phyloP scores from a whole-genome alignment of 2,888 invertebrate genomes.

The Carcina quercana region DNA sequence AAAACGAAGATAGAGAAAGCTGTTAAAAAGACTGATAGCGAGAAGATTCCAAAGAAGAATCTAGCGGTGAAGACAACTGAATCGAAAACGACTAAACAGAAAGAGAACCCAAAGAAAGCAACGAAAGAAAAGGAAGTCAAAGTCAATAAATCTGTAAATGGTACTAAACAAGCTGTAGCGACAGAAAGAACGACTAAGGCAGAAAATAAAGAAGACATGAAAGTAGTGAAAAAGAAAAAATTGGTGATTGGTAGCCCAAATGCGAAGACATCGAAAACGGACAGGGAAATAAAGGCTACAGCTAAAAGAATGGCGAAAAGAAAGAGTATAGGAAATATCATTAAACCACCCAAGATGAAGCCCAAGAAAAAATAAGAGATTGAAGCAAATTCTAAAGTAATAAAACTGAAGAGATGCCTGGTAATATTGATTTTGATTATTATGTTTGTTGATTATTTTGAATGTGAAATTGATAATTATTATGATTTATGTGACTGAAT shows the following conservation, averaged over 20 bases:
- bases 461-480: not conserved
- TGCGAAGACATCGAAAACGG: constrained; percentile 11
- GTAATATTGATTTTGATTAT: not conserved
- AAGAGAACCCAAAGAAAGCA: constrained; percentile 9
- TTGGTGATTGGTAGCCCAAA: not conserved
- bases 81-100: constrained; percentile 9
- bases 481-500: too few species aligned
- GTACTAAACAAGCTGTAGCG: too few species aligned
- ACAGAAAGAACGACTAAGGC: constrained; percentile 12
- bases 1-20: constrained; percentile 16
- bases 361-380: too few species aligned
- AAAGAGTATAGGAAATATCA: constrained; percentile 54
- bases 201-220: constrained; percentile 12
- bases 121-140: constrained; percentile 4
- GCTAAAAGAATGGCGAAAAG: constrained; percentile 36
- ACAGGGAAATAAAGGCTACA: constrained; percentile 13
- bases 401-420: not conserved
- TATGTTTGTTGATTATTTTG: not conserved
- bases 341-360: constrained; percentile 61
- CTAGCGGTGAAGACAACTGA: constrained; percentile 10
- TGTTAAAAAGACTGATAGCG: constrained; percentile 7
- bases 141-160: constrained; percentile 16
- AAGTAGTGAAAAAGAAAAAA: constrained; percentile 16
- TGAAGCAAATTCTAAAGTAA: constrained; percentile 6
- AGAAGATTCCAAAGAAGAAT: constrained; percentile 9